Base-by-base conservation (phyloP, 92 coral and sea anemone genomes). In the Epizoanthus scotinus region DNA sequence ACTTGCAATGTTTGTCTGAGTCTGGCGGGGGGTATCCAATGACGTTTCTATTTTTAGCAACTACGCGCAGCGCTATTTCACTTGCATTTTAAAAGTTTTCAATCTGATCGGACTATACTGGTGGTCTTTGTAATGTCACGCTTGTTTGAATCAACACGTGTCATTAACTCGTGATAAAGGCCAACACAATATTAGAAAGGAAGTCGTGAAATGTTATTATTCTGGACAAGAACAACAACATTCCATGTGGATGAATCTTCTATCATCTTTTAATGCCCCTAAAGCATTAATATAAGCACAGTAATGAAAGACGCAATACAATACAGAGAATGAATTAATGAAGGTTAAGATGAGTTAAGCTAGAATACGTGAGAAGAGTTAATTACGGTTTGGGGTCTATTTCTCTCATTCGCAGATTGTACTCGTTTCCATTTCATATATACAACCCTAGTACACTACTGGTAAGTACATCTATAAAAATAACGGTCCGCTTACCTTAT, bases 401-500 rank as follows among this genome's bases (percentile, higher is more conserved):
- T 21, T 27, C 28, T 59, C 67, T 21, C 22, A 27, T 5, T 31
- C 12, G 22, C 19, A 56, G 53, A 14, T 36, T 20, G 67, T 13
- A 59, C 40, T 57, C 29, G 6, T 29, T 64, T 14, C 13, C 13
- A 0, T 29, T 75, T 58, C 18, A 22, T 59, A 19, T 14, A 14
- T 59, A 19, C 7, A 58, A 59, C 17, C 81, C 54, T 3, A 58
- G 63, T 55, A 36, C 26, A 20, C 12, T 75, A 26, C 13, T 38
- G 61, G 13, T 50, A 34, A 6, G 21, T 15, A 59, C 58, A n/a
- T 36, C 20, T 61, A 36, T 20, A 29, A 20, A 5, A 61, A 53
- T 19, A 31, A 47, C 40, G 8, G 29, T 22, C 47, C 55, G 53
- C 70, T 86, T 86, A 90, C 93, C 89, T 77, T 91, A 69, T 77